Evolutionary conservation across 2,113 vertebrate species (phyloP), one percentile per base, ranked within the genome.

Genomic region (Dasyornis broadbenti): DNA sequence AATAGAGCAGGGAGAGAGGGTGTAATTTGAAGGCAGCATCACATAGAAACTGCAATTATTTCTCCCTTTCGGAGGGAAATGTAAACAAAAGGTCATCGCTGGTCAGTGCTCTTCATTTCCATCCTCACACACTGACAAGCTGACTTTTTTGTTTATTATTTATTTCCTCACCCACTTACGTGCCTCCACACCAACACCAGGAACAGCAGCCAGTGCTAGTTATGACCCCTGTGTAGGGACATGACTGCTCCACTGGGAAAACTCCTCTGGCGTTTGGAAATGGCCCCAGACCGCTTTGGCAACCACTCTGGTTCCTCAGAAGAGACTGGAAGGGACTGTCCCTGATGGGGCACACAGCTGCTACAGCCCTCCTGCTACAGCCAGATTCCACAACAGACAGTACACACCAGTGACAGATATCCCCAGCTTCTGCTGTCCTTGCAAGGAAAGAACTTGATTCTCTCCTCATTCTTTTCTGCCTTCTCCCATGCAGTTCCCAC

Each of bases 81-180:
- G 96, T 97, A 97, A 97, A 97, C 97, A 97, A 97, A 96, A 96
- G 97, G 98, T 97, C 97, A 97, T 90, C 35, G 1, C 66, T 97
- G 97, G 95, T 97, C 96, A 95, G 91, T 87, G 94, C 65, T 95
- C 97, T 96, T 94, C 73, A 93, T 96, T 97, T 96, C 89, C 83
- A 89, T 95, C 95, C 83, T 79, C 33, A n/a, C 89, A 91, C 69
- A 78, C 83, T 45, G 88, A 95, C 90, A 96, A 91, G 94, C 91
- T 96, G 96, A 94, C 89, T 96, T 96, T 94, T 93, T 68, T 76
- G 94, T 93, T 95, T 86, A 86, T 95, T 94, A 94, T 96, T 96
- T 96, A 65, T 95, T 95, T 92, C 86, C 66, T 91, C 31, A 56
- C n/a, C 9, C 44, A 63, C 68, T 31, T 37, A 10, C 77, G 61